Evolutionary conservation across 2,888 invertebrate genomes (phyloP), one percentile per base, ranked within the genome.

Genomic region (Mantis religiosa): DNA sequence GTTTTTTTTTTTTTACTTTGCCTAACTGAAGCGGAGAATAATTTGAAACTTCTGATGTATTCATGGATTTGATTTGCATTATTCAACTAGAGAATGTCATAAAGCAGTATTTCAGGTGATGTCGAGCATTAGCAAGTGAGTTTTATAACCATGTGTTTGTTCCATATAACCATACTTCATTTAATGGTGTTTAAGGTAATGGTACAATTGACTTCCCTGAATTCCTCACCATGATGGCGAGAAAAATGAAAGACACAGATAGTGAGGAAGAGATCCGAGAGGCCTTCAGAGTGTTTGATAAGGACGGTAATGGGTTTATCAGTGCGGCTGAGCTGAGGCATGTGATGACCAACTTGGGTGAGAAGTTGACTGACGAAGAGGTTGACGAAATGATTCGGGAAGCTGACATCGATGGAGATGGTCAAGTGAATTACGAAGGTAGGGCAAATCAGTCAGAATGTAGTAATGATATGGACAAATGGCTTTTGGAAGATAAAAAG

Each of bases 141-240:
- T 12, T 30, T 83, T 83, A 28, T 1, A 83, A 9, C 28, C 6
- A 41, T 41, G 41, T 41, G 1, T 41, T 12, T 41, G 15, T 84
- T 90, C 28, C 25, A 28, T 7, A 83, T 83, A 27, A 27, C 25
- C 14, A 28, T 41, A 34, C 27, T 83, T 83, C 9, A 14, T 27
- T 82, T 83, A 28, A 83, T 28, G n/a, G 47, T 89, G 20, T 89
- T 89, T 54, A 47, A 99, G 99, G 99, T 93, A 99, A 99, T 94
- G 99, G 99, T 93, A 99, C 99, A 94, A 99, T 99, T 94, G 99
- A 99, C 95, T 99, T 99, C 95, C 99, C 99, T 92, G 99, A 99
- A 95, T 99, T 99, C 96, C 96, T 99, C 93, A 99, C 99, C 93
- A 99, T 99, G 99, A 99, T 99, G 99, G 99, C 99, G 93, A 97